phyloP scores from a whole-genome alignment of 2,113 vertebrate genomes.

The Paramormyrops kingsleyae region DNA sequence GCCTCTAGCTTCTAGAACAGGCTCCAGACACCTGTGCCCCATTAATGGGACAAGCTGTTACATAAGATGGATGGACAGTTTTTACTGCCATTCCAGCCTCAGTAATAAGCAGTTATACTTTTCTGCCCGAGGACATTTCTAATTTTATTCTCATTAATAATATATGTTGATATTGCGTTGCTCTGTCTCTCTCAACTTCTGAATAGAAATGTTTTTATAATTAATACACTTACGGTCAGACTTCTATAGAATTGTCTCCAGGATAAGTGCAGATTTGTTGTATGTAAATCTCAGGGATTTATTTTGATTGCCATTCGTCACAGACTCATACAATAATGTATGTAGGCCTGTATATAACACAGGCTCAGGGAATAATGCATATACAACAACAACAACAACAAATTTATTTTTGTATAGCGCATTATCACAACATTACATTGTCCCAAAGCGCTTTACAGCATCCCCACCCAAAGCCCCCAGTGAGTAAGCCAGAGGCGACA shows the following conservation, averaged over 20 bases:
- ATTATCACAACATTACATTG: too few species aligned
- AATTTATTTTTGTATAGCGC: too few species aligned
- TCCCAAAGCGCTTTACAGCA: too few species aligned
- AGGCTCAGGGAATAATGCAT: not conserved
- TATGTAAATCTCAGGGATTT: not conserved
- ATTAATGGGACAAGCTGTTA: not conserved
- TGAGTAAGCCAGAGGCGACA: too few species aligned
- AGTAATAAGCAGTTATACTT: not conserved
- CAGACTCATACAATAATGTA: not conserved
- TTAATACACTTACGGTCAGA: not conserved
- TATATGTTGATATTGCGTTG: not conserved
- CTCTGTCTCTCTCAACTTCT: not conserved
- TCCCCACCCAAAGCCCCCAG: too few species aligned
- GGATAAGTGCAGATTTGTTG: not conserved
- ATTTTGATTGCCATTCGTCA: not conserved
- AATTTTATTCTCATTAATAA: conserved; percentile 4
- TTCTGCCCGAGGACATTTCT: not conserved
- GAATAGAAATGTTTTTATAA: not conserved
- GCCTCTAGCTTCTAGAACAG: not conserved
- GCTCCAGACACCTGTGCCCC: not conserved
- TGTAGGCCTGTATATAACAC: not conserved
- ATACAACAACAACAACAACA: too few species aligned
- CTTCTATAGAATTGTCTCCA: not conserved
- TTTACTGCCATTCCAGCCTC: not conserved
- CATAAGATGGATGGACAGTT: not conserved